phyloP scores from a whole-genome alignment of 2,888 invertebrate genomes.

The Toxonevra muliebris region DNA sequence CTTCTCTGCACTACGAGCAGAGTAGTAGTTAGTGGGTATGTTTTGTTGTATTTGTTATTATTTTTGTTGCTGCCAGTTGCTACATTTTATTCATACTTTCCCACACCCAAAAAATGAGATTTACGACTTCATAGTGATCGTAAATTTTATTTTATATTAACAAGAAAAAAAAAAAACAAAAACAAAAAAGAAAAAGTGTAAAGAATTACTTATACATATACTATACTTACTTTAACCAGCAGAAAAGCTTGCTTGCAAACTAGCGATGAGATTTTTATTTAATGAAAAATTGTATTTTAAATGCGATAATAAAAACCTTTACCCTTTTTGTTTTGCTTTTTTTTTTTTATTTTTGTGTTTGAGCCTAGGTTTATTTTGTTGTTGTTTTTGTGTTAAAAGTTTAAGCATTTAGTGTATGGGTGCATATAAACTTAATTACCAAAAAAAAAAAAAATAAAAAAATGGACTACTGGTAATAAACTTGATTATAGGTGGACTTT shows the following conservation, averaged over 20 bases:
- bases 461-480: neutral
- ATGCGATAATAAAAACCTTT: conserved; percentile 20
- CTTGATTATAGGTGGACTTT: neutral
- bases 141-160: neutral
- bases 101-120: neutral
- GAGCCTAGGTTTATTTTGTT: neutral
- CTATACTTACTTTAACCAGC: too few relatives aligned
- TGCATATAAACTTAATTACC: too few relatives aligned
- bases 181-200: neutral
- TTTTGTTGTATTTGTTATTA: conserved; percentile 1
- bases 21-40: too few relatives aligned
- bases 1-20: too few relatives aligned
- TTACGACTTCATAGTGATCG: neutral
- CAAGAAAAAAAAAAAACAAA: neutral
- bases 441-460: neutral
- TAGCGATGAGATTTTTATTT: too few relatives aligned
- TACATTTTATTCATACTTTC: too few relatives aligned
- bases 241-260: neutral
- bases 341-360: neutral
- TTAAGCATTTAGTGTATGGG: too few relatives aligned
- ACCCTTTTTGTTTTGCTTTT: neutral
- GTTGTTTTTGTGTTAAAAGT: too few relatives aligned
- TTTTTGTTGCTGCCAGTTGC: neutral
- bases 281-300: conserved; percentile 21
- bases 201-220: too few relatives aligned